Percentiles rank a stretch among this genome's conserved stretches.
These are phyloP conservation scores for Dreissena polymorpha DNA, from an alignment of 1,140 invertebrate genomes.

Conservation along the genomic window DNA sequence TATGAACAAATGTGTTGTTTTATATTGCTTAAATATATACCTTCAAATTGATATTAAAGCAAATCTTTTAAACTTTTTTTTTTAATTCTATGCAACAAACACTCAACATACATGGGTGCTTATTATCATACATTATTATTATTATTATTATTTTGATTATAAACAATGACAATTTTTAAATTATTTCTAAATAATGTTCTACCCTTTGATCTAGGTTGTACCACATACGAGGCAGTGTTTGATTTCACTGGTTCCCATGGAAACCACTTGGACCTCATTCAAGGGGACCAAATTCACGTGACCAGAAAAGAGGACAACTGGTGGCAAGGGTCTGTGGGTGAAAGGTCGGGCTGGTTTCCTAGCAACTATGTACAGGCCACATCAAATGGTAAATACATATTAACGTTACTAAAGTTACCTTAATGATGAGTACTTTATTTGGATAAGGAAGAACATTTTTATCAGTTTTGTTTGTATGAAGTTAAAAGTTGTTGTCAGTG, in stretches of 20 bases:
- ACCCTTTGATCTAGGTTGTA: conserved; percentile 28
- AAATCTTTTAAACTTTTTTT: no score
- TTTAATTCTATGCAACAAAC: no score
- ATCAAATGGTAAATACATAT: conserved; percentile 36
- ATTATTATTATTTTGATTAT: neutral
- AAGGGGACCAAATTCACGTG: conserved; percentile 95
- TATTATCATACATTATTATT: no score
- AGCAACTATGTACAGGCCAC: conserved; percentile 90
- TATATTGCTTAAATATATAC: no score
- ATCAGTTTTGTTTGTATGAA: no score
- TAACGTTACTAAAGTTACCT: neutral
- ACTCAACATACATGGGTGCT: no score
- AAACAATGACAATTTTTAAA: neutral
- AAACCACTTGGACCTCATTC: conserved; percentile 93
- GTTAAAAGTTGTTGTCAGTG: no score
- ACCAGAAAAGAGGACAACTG: conserved; percentile 98
- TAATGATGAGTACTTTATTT: no score
- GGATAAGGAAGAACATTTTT: no score
- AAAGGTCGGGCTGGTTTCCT: conserved; percentile 96
- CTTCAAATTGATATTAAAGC: no score
- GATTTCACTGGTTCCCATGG: conserved; percentile 88
- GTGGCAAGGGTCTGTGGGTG: conserved; percentile 96
- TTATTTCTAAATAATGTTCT: no score
- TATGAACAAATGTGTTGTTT: no score
- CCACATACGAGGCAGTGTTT: conserved; percentile 61